Percentiles rank a stretch among this genome's conserved stretches.
Evolutionary conservation across 2,888 invertebrate genomes (phyloP).

Genomic region (Andricus quercusramuli): DNA sequence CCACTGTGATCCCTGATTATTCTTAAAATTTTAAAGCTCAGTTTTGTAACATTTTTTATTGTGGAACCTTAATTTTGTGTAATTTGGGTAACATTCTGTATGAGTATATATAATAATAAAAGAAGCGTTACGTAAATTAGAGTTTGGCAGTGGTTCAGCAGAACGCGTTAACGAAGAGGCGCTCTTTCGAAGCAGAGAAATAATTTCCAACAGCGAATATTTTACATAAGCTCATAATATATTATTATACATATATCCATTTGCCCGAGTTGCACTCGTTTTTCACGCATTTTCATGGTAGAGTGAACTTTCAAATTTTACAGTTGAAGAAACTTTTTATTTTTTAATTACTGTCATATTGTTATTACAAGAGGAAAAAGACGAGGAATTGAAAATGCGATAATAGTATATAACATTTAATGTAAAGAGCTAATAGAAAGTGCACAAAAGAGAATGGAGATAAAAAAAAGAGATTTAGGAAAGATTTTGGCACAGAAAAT

Average conservation of each 20-base stretch:
- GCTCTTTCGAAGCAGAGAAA: constrained; percentile 27
- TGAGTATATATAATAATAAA: constrained; percentile 12
- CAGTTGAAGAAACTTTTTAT: too few relatives aligned
- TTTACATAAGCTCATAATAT: background rate
- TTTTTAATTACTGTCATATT: too few relatives aligned
- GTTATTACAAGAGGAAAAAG: background rate
- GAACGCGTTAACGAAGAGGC: constrained; percentile 27
- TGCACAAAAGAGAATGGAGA: too few relatives aligned
- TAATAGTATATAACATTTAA: background rate
- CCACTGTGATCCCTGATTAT: too few relatives aligned
- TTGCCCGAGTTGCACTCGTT: background rate
- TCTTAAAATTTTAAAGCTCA: too few relatives aligned
- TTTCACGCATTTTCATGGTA: background rate
- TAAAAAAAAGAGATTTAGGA: too few relatives aligned
- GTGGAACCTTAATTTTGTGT: background rate
- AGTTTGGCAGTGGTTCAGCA: constrained; percentile 36
- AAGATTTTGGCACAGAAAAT: too few relatives aligned
- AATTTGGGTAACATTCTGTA: constrained; percentile 1
- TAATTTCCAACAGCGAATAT: constrained; percentile 13
- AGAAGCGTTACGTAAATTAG: constrained; percentile 29
- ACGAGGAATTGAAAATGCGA: background rate
- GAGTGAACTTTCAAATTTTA: background rate
- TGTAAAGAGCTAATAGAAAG: too few relatives aligned
- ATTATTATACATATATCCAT: background rate
- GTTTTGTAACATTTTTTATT: background rate